Conservation (phyloP, 2,888 invertebrate species). For the Acanthococcus lagerstroemiae region DNA sequence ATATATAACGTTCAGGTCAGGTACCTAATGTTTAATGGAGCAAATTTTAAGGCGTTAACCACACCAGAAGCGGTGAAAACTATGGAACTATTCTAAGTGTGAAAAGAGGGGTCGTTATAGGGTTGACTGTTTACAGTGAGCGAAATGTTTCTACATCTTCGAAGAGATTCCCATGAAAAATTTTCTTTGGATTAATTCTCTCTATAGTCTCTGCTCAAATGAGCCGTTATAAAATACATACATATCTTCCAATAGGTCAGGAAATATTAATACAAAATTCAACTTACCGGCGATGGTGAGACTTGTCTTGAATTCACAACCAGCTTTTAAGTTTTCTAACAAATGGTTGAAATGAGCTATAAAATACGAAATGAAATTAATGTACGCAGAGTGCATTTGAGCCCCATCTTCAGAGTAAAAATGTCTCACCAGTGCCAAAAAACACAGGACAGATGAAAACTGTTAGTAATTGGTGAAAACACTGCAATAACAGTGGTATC, state of each 20-base stretch:
- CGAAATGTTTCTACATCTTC: no score
- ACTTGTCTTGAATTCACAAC: constrained; percentile 58
- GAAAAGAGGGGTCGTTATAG: no score
- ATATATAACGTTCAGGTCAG: no score
- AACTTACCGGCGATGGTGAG: constrained; percentile 61
- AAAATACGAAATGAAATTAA: constrained; percentile 39
- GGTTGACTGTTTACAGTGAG: no score
- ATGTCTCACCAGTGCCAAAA: constrained; percentile 67
- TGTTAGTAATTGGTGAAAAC: constrained; percentile 61
- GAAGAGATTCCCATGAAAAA: no score
- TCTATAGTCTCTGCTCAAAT: no score
- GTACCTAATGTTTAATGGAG: no score
- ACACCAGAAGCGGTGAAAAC: no score
- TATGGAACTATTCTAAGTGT: no score
- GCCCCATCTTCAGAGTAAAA: neutral
- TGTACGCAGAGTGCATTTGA: neutral
- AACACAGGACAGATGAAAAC: constrained; percentile 79
- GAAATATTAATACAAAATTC: constrained; percentile 2
- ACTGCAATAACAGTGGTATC: constrained; percentile 79
- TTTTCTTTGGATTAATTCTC: no score
- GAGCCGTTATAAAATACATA: neutral
- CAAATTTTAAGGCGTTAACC: no score
- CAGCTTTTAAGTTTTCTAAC: constrained; percentile 63
- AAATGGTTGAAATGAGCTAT: constrained; percentile 87
- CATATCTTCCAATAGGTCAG: constrained; percentile 21